Base-by-base conservation (phyloP, 2,888 invertebrate species). In the Drosophila diplacantha region DNA sequence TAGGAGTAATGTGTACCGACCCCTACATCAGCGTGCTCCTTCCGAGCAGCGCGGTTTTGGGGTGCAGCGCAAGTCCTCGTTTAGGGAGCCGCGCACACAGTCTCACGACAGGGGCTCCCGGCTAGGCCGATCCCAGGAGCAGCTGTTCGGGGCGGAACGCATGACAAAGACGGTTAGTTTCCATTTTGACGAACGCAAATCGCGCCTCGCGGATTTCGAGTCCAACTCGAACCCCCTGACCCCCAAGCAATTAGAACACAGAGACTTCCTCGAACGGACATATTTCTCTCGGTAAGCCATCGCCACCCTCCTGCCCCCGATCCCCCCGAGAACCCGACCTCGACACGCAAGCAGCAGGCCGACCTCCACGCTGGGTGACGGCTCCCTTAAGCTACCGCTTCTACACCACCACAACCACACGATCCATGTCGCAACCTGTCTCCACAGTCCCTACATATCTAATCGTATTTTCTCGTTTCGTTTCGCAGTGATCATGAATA, bases 401-500 rank as follows among this genome's bases (percentile, higher is more conserved):
- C 63, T 78, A 55, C 72, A 66, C 68, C 29, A 31, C 29, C 44
- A 46, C 44, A 46, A 37, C 46, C 24, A 63, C 60, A 53, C 43
- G 44, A 41, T 35, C 49, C 49, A 66, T 60, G 51, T 68, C 39
- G n/a, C 43, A 20, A 5, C 29, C 8, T 18, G 7, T n/a, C 9
- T 43, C 7, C 46, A 12, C 6, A 12, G 5, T 54, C 29, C 56
- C 29, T 1, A 8, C 20, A 12, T 32, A 22, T 14, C 39, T 39
- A 20, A 70, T 41, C 35, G 1, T 3, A 38, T 26, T 32, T n/a
- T 14, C 12, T 3, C 0, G 8, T 46, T 29, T 35, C 8, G 4
- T 34, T 22, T 92, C 92, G 81, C 91, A 96, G 96, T 91, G 96
- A 96, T 91, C 96, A 96, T 92, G 95, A 96, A 89, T 96, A 96